Base-by-base conservation (phyloP, 2,113 vertebrate species). In the Hippocampus guttulatus region DNA sequence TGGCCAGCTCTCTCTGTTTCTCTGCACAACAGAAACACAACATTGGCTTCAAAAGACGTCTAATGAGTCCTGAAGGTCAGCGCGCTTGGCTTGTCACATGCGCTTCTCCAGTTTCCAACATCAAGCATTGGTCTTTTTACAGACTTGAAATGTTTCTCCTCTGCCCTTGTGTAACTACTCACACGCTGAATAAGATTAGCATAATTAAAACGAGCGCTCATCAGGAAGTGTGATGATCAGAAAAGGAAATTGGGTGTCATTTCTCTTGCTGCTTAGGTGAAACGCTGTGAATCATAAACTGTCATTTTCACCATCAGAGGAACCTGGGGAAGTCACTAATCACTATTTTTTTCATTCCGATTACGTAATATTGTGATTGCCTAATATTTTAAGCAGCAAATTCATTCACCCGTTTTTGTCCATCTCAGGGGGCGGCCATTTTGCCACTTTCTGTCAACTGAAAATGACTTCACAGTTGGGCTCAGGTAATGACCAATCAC, bases 1-100 rank as follows among this genome's bases (percentile, higher is more conserved):
- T 93, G 77, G 94, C 96, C 87, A 98, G 88, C 77, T 98, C 97
- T 89, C 97, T 92, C 91, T 99, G 97, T 92, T 99, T 98, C 88
- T 99, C 97, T 99, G 90, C 64, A 64, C 89, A 1, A 64, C 3
- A 90, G 9, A 88, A 84, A 41, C 5, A 72, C 15, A 15, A 61
- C 41, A 57, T 79, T 4, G 51, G 5, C 33, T 68, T 33, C 18
- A 41, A 61, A 43, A 20, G 30, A 57, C 25, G 8, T 14, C 64
- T 2, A 14, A 25, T 15, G 40, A 54, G 11, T 54, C 8, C 18
- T 47, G 23, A 65, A 65, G 30, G 20, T 40, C 49, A 23, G 20
- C 12, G 9, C 15, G 7, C 66, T 54, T 68, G 49, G 33, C 51
- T 43, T 20, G 27, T 55, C 14, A 60, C 25, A 67, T 21, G 5